Evolutionary conservation across 2,888 invertebrate genomes (phyloP), one percentile per base, ranked within the genome.

Genomic region (Epirrhoe alternata): DNA sequence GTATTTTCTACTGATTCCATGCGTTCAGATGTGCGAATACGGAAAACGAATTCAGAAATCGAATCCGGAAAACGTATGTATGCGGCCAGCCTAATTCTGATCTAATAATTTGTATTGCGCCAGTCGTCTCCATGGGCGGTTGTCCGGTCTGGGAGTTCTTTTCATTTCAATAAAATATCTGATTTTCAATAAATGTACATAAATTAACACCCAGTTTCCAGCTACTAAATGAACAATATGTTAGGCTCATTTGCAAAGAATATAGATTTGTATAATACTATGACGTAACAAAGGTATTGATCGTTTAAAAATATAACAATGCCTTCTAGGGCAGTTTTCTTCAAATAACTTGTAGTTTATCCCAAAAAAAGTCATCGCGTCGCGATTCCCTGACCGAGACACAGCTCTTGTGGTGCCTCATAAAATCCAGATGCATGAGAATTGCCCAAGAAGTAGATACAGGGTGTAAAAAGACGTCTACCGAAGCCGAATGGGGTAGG

Each of bases 231-330:
- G 30, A 51, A 50, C 16, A 51, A 45, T 16, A 35, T 31, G 31
- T 17, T 51, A 33, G 31, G 47, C 38, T 14, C 49, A 64, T 65
- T 65, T 60, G 33, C 51, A 60, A 60, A 33, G 16, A 65, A 65
- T 55, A 65, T 33, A 45, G 55, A 65, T 55, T 64, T 60, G 54
- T 45, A 55, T 60, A 31, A 55, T 61, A 38, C 12, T 42, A 62
- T 42, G 62, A 61, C 53, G 38, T 42, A 42, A 42, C 38, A 42
- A 4, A 10, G 12, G 12, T 12, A 4, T 16, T 47, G 16, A 47
- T 47, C 6, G 12, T 47, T 47, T 14, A 47, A 47, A 16, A 47
- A 47, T 47, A 12, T 14, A 47, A 47, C 16, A 16, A 7, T 47
- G 38, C 38, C 38, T 42, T 42, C 12, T 42, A 12, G 8, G 38